A percentile compares a stretch with the other conserved stretches of the same genome.
Evolutionary conservation across 2,113 vertebrate genomes (phyloP).

Genomic region (Uria lomvia): DNA sequence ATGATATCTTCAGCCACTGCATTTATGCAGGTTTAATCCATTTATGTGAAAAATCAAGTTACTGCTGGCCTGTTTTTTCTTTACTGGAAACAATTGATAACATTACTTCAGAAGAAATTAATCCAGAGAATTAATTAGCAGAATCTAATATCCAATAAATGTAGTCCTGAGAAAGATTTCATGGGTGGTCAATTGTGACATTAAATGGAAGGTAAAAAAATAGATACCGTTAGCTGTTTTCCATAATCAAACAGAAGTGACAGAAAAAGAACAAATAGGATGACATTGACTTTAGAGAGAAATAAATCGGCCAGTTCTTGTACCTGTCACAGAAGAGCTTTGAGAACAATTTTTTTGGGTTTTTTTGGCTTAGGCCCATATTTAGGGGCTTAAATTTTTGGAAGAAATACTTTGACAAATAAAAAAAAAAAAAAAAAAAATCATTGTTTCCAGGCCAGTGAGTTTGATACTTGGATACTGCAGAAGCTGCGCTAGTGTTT

Average conservation of each 20-base stretch:
- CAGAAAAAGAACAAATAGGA: constrained; percentile 10
- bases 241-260: constrained; percentile 34
- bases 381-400: background rate
- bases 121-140: constrained; percentile 88
- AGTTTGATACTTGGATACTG: background rate
- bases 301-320: constrained; percentile 52
- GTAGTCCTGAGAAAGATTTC: constrained; percentile 80
- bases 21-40: constrained; percentile 85
- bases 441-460: background rate
- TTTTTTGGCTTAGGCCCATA: background rate
- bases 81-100: constrained; percentile 88
- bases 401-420: background rate
- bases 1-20: constrained; percentile 80
- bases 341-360: background rate
- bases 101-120: constrained; percentile 88
- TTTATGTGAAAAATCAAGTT: constrained; percentile 86
- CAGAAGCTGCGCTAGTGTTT: background rate
- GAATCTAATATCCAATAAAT: constrained; percentile 86
- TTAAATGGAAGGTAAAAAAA: constrained; percentile 58
- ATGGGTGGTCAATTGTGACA: constrained; percentile 74
- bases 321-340: constrained; percentile 36
- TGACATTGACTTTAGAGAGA: constrained; percentile 31
- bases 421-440: background rate
- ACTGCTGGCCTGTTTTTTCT: constrained; percentile 60
- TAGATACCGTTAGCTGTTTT: background rate